These are phyloP conservation scores for Gryllus longicercus DNA, from an alignment of 2,888 invertebrate genomes.

Conservation along the genomic window DNA sequence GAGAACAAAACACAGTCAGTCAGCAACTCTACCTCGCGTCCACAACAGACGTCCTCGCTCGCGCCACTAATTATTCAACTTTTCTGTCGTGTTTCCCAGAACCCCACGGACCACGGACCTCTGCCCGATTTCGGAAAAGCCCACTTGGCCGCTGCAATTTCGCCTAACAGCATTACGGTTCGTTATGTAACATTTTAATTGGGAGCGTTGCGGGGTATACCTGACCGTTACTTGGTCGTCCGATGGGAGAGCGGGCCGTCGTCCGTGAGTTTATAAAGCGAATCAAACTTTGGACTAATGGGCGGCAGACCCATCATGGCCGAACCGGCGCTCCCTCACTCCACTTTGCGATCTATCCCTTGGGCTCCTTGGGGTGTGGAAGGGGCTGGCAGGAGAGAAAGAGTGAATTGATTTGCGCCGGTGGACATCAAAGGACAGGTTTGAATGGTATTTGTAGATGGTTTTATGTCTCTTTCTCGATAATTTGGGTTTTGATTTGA, in stretches of 20 bases:
- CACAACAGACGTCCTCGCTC: no score
- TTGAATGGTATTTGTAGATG: no score
- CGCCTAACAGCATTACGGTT: constrained; percentile 17
- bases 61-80: background rate
- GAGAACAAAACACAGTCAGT: background rate
- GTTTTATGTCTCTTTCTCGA: no score
- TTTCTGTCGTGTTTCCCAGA: background rate
- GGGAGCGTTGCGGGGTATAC: constrained; percentile 6
- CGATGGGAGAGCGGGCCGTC: background rate
- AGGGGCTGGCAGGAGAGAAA: no score
- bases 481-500: no score
- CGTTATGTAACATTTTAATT: constrained; percentile 2
- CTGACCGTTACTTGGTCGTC: background rate
- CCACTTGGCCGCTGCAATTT: background rate
- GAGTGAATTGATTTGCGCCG: no score
- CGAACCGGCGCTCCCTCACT: background rate
- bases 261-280: background rate
- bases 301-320: background rate
- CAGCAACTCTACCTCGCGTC: background rate
- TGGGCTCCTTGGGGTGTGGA: no score
- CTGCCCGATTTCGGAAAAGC: background rate
- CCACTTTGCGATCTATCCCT: no score
- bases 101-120: background rate
- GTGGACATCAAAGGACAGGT: no score
- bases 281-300: constrained; percentile 10